A percentile compares a stretch with the other conserved stretches of the same genome.
Evolutionary conservation across 2,113 vertebrate genomes (phyloP).

Genomic region (Gracilinanus agilis): DNA sequence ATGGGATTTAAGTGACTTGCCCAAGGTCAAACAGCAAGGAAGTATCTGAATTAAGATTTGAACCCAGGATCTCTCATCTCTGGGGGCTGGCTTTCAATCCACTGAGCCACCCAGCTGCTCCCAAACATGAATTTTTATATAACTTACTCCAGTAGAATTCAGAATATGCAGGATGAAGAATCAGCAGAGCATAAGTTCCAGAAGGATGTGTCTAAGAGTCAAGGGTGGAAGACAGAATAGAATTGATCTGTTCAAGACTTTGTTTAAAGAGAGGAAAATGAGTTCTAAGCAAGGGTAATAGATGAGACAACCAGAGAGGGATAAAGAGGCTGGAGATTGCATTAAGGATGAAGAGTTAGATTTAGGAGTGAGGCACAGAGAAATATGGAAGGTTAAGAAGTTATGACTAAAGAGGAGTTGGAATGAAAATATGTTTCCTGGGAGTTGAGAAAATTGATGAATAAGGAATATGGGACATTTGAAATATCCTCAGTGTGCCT

Average conservation of each 20-base stretch:
- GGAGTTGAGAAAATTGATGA: background rate
- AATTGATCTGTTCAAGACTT: background rate
- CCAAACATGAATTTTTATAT: background rate
- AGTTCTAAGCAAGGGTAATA: background rate
- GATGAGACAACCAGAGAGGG: background rate
- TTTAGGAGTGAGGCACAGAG: background rate
- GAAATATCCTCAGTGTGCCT: background rate
- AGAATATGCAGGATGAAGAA: background rate
- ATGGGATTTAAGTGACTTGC: no score
- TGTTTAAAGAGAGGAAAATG: background rate
- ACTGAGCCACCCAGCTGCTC: no score
- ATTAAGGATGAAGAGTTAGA: background rate
- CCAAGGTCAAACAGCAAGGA: no score
- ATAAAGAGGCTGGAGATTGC: background rate
- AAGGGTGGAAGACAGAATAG: background rate
- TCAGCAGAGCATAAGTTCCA: background rate
- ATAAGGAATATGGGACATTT: background rate
- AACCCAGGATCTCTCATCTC: no score
- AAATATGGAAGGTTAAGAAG: background rate
- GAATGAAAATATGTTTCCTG: background rate
- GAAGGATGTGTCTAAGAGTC: background rate
- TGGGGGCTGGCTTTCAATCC: no score
- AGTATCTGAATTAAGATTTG: no score
- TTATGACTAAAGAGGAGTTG: background rate
- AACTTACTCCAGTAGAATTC: background rate